Conservation (phyloP, 2,888 invertebrate genomes). For the Caenorhabditis sp. region DNA sequence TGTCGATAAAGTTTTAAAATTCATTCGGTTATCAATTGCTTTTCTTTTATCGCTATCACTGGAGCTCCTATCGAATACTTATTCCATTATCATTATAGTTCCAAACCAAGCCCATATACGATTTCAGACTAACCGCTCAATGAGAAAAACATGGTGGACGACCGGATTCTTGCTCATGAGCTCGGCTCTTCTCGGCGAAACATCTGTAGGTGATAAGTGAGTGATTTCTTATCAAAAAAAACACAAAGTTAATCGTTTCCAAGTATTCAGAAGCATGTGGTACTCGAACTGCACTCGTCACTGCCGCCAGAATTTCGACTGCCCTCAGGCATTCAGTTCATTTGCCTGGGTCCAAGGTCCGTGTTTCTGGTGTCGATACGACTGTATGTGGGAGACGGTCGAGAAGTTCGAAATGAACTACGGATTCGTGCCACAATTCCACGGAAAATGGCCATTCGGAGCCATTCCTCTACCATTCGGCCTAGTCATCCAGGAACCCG, state of each 20-base stretch:
- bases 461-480: conserved; percentile 67
- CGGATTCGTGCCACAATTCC: conserved; percentile 74
- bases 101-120: background rate
- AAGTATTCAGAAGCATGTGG: conserved; percentile 35
- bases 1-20: background rate
- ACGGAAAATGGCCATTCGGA: conserved; percentile 80
- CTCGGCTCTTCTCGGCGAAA: background rate
- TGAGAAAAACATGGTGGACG: conserved; percentile 19
- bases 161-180: background rate
- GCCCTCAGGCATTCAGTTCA: conserved; percentile 25
- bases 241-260: background rate
- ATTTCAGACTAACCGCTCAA: background rate
- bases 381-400: conserved; percentile 77
- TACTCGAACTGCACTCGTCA: conserved; percentile 28
- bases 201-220: conserved; percentile 49
- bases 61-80: background rate
- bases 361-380: conserved; percentile 74
- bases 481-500: conserved; percentile 74
- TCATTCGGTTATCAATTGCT: too few relatives aligned
- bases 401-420: conserved; percentile 63
- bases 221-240: background rate
- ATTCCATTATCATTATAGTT: background rate
- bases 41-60: background rate
- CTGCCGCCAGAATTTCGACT: conserved; percentile 29
- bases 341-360: conserved; percentile 49